These are phyloP conservation scores for Oxytorus armatus DNA, from an alignment of 2,888 invertebrate genomes.

Conservation along the genomic window DNA sequence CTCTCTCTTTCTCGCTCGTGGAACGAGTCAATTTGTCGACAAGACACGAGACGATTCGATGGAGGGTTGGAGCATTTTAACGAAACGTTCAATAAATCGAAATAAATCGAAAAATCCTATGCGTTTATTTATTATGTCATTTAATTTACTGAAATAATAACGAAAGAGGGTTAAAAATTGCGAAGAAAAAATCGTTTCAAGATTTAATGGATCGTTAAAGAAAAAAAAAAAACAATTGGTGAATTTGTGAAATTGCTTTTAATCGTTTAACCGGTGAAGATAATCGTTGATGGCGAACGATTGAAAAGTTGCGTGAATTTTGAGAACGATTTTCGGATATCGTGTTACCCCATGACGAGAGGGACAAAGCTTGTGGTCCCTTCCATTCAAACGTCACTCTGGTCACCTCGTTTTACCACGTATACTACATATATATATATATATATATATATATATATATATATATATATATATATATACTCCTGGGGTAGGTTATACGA, in stretches of 20 bases:
- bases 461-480: neutral
- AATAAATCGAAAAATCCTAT: neutral
- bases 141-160: neutral
- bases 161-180: neutral
- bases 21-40: constrained; percentile 69
- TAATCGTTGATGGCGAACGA: constrained; percentile 24
- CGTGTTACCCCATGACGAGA: constrained; percentile 78
- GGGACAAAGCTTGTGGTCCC: constrained; percentile 75
- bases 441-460: constrained; percentile 17
- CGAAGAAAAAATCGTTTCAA: neutral
- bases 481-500: constrained; percentile 5
- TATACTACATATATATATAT: constrained; percentile 58
- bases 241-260: neutral
- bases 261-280: constrained; percentile 23
- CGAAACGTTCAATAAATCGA: neutral
- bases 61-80: neutral
- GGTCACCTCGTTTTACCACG: constrained; percentile 81
- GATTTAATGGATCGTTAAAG: neutral
- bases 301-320: constrained; percentile 75
- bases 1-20: constrained; percentile 25
- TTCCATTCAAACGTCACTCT: constrained; percentile 84
- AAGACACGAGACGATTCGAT: constrained; percentile 4
- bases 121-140: neutral
- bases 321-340: constrained; percentile 84
- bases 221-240: too few relatives aligned